phyloP scores from a whole-genome alignment of 2,113 vertebrate species.

The Bubo scandiacus region DNA sequence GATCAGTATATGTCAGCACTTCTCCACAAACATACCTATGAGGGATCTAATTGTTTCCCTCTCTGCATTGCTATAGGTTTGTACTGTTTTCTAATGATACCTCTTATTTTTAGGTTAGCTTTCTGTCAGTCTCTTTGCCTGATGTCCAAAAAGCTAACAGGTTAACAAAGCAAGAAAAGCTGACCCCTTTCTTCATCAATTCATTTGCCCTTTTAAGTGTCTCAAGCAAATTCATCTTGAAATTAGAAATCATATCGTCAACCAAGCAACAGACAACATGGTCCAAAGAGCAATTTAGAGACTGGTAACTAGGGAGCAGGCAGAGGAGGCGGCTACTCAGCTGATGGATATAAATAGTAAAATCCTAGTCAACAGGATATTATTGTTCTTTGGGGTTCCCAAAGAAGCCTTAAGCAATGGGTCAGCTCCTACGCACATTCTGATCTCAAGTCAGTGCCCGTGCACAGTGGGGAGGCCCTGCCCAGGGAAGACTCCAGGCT shows the following conservation, averaged over 20 bases:
- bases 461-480: background rate
- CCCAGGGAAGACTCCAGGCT: background rate
- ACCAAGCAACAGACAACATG: background rate
- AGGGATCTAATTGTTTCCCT: background rate
- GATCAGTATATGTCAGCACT: background rate
- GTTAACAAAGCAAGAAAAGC: background rate
- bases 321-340: slow-evolving; percentile 36
- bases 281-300: slow-evolving; percentile 21
- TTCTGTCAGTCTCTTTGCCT: background rate
- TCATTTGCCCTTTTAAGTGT: background rate
- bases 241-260: background rate
- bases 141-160: background rate
- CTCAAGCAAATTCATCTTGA: background rate
- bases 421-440: slow-evolving; percentile 13
- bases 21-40: background rate
- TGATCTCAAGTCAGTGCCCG: rapidly evolving
- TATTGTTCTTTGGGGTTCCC: slow-evolving; percentile 55
- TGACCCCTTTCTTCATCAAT: background rate
- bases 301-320: slow-evolving; percentile 34
- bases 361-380: slow-evolving; percentile 58
- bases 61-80: background rate
- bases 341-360: slow-evolving; percentile 55
- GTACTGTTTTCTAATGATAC: background rate
- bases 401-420: slow-evolving; percentile 46
- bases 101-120: background rate